These are phyloP conservation scores for Alosa alosa DNA, from an alignment of 2,113 vertebrate genomes.

Conservation along the genomic window DNA sequence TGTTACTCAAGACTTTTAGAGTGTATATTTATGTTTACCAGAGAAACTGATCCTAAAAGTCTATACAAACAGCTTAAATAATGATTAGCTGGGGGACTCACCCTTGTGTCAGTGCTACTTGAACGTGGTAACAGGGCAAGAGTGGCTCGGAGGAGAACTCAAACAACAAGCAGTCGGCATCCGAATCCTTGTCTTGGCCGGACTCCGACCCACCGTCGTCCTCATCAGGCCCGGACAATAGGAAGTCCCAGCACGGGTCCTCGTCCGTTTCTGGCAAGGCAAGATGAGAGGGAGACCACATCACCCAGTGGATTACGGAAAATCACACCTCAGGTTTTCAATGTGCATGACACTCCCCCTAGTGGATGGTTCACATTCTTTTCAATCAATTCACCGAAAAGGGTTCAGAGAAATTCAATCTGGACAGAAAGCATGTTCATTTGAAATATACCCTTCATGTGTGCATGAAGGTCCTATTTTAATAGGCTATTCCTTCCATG, in stretches of 20 bases:
- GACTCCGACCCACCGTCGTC: slow-evolving; percentile 74
- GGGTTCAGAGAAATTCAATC: background rate
- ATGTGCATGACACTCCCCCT: background rate
- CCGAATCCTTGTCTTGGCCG: slow-evolving; percentile 76
- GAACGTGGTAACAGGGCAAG: slow-evolving; percentile 91
- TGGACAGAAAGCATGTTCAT: background rate
- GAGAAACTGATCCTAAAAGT: background rate
- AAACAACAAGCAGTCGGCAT: slow-evolving; percentile 85
- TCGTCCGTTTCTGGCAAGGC: slow-evolving; percentile 81
- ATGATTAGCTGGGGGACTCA: slow-evolving; percentile 67
- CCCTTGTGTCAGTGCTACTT: slow-evolving; percentile 91
- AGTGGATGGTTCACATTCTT: background rate
- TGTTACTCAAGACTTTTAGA: too few species aligned
- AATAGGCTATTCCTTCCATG: background rate
- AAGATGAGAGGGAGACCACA: slow-evolving; percentile 29
- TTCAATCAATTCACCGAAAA: background rate
- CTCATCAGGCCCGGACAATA: slow-evolving; percentile 80
- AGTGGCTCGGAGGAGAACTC: slow-evolving; percentile 94
- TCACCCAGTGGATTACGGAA: background rate
- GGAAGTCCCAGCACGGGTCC: slow-evolving; percentile 83
- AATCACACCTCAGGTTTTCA: background rate
- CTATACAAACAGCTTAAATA: background rate
- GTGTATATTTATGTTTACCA: background rate
- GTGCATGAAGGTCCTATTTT: background rate
- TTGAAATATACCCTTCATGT: background rate